Evolutionary conservation across 2,888 invertebrate genomes (phyloP), one percentile per base, ranked within the genome.

Genomic region (Chrysopilus asiliformis): DNA sequence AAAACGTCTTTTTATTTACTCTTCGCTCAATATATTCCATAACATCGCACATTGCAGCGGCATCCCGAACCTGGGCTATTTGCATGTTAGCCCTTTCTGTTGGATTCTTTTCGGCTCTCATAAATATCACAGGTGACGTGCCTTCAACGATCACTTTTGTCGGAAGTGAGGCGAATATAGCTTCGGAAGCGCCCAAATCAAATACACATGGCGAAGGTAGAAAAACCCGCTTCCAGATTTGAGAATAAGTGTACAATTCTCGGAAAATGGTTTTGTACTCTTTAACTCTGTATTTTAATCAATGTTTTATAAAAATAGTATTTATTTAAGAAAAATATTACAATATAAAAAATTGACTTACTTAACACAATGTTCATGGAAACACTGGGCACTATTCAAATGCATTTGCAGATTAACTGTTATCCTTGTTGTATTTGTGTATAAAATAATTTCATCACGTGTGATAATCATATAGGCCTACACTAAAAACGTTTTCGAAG

Each of bases 41-140:
- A 47, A 86, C 83, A 49, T 89, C 84, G 57, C 91, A 86, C 65
- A 93, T 76, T 0, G 89, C 90, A 1, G 80, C 82, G 0, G 83
- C 90, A 61, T 97, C 95, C 34, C 82, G 70, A 35, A 93, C 66
- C 55, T 93, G 90, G 1, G 90, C 84, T 33, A 66, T 71, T 46
- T 74, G 71, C 89, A 93, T 90, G 32, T 89, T 89, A 35, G 70
- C 67, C 15, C 74, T 72, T 62, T 91, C 90, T 0, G 74, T 70
- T 1, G 67, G 60, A 53, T 91, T 94, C 64, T 97, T 97, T 47
- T 79, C 72, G 0, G 90, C 86, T 55, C 91, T 90, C 65, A 90
- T 66, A 40, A 75, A 71, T 34, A 89, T 77, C 22, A 94, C 78
- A 0, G 91, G 91, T 0, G 90, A 91, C 4, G 78, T 67, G 40